phyloP scores from a whole-genome alignment of 92 coral and sea anemone genomes.

The Epizoanthus fatuus region DNA sequence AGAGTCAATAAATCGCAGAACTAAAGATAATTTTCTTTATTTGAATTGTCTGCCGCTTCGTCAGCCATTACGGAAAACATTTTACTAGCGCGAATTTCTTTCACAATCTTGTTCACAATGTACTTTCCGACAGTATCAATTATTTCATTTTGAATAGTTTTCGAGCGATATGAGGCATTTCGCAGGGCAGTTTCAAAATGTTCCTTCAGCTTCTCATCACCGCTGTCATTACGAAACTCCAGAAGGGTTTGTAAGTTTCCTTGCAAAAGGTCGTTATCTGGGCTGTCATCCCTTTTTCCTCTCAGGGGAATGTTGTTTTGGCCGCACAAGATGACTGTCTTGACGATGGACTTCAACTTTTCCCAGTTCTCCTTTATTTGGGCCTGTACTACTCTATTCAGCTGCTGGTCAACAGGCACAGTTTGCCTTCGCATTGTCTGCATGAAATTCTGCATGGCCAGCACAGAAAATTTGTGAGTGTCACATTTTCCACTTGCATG shows the following conservation, averaged over 20 bases:
- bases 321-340: constrained; percentile 70
- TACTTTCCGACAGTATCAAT: constrained; percentile 64
- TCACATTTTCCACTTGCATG: constrained; percentile 15
- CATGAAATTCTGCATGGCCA: constrained; percentile 56
- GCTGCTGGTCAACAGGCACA: constrained; percentile 31
- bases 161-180: constrained; percentile 63
- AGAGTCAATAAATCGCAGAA: constrained; percentile 63
- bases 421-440: constrained; percentile 47
- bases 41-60: constrained; percentile 35
- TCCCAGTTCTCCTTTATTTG: constrained; percentile 62
- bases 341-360: constrained; percentile 45
- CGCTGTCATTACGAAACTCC: constrained; percentile 67
- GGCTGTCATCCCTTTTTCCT: constrained; percentile 70
- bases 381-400: constrained; percentile 34
- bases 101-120: constrained; percentile 38
- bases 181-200: constrained; percentile 23
- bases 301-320: constrained; percentile 59
- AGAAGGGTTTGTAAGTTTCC: constrained; percentile 69
- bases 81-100: constrained; percentile 21
- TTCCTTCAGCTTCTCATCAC: constrained; percentile 64
- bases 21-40: constrained; percentile 70
- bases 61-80: constrained; percentile 62
- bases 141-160: constrained; percentile 63
- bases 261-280: not conserved
- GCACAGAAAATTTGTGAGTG: not conserved